Evolutionary conservation across 1,140 invertebrate genomes (phyloP).

Genomic region (Drosophila tristis): DNA sequence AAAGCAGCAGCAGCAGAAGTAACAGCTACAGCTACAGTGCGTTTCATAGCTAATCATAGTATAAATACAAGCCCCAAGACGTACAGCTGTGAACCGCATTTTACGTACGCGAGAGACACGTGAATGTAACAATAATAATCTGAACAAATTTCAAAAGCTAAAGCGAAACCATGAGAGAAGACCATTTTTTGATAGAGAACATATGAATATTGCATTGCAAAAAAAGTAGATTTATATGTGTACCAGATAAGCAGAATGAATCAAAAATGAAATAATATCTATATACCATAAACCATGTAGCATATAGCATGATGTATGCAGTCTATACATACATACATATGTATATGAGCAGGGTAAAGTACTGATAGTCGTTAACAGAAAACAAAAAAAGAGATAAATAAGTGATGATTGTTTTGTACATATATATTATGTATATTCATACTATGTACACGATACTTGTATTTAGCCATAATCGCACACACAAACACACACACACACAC

Average conservation of each 20-base stretch:
- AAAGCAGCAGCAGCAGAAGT: too few relatives aligned
- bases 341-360: slow-evolving; percentile 51
- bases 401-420: slow-evolving; percentile 18
- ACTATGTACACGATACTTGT: not conserved
- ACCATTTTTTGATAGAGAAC: slow-evolving; percentile 28
- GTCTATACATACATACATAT: slow-evolving; percentile 24
- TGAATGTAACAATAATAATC: slow-evolving; percentile 61
- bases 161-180: slow-evolving; percentile 3
- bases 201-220: slow-evolving; percentile 21
- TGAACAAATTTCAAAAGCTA: slow-evolving; percentile 17
- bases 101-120: slow-evolving; percentile 6
- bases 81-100: not conserved
- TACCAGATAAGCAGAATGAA: slow-evolving; percentile 12
- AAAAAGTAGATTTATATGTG: not conserved
- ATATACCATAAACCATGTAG: not conserved
- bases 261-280: slow-evolving; percentile 20
- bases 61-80: not conserved
- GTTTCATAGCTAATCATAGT: slow-evolving; percentile 7
- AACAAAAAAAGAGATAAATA: slow-evolving; percentile 1
- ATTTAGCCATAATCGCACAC: slow-evolving; percentile 13
- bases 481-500: slow-evolving; percentile 19
- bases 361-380: slow-evolving; percentile 64
- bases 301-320: not conserved
- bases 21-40: not conserved
- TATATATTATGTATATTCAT: too few relatives aligned